These are phyloP conservation scores for Chondrosia reniformis DNA, from an alignment of 37 sponge, comb jelly and placozoan species.

Conservation along the genomic window DNA sequence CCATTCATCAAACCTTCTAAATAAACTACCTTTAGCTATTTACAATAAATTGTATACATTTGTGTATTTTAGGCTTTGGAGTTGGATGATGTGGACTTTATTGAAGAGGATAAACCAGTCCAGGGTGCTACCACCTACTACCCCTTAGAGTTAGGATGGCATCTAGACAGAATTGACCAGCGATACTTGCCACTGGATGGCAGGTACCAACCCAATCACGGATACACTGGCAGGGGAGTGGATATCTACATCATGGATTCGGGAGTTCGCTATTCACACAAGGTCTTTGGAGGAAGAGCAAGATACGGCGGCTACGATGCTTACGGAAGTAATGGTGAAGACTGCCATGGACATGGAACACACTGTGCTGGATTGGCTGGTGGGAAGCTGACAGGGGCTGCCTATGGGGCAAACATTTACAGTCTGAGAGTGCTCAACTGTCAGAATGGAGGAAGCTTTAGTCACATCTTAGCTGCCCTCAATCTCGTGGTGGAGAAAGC, in stretches of 20 bases:
- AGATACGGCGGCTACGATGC: background rate
- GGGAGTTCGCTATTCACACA: slow-evolving; percentile 58
- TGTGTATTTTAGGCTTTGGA: background rate
- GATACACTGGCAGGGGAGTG: slow-evolving; percentile 52
- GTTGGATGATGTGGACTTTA: slow-evolving; percentile 9
- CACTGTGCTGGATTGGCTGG: slow-evolving; percentile 66
- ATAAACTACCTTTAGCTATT: no score
- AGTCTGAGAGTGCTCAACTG: slow-evolving; percentile 65
- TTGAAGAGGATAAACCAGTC: background rate
- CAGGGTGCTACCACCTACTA: background rate
- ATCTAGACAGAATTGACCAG: slow-evolving; percentile 72
- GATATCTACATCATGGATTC: slow-evolving; percentile 70
- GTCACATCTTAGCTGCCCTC: slow-evolving; percentile 35
- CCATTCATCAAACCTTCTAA: background rate
- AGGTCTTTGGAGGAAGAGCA: slow-evolving; percentile 9
- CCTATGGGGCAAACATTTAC: slow-evolving; percentile 43
- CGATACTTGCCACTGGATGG: slow-evolving; percentile 29
- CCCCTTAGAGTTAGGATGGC: slow-evolving; percentile 28
- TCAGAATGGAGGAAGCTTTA: slow-evolving; percentile 31
- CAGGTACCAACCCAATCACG: slow-evolving; percentile 35
- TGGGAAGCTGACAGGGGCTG: slow-evolving; percentile 43
- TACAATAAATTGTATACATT: no score
- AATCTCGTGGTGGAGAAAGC: slow-evolving; percentile 21
- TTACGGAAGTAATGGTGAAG: slow-evolving; percentile 26
- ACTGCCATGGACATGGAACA: slow-evolving; percentile 73